Evolutionary conservation across 2,113 vertebrate genomes (phyloP).

Genomic region (Plectropomus leopardus): DNA sequence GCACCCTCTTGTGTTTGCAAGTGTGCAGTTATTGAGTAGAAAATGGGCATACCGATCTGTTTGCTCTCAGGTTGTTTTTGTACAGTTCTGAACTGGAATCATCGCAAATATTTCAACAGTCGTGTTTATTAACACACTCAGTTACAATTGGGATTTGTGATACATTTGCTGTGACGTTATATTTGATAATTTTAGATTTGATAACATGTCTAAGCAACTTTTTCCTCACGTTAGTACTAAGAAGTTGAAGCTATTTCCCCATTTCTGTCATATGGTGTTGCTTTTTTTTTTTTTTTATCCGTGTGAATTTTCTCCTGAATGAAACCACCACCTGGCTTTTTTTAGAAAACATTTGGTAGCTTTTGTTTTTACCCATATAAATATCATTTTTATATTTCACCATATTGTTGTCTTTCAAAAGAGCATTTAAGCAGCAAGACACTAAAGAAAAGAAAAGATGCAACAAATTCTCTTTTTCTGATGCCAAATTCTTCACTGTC

Average conservation of each 20-base stretch:
- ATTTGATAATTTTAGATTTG: not conserved
- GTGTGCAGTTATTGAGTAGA: not conserved
- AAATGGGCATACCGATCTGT: too few species aligned
- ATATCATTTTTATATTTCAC: not conserved
- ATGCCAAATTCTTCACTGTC: not conserved
- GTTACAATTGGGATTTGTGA: not conserved
- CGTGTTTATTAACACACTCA: not conserved
- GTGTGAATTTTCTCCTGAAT: not conserved
- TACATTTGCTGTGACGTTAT: not conserved
- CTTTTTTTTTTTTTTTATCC: not conserved
- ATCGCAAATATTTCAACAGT: not conserved
- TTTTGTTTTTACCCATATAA: not conserved
- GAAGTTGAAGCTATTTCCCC: not conserved
- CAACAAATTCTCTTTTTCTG: not conserved
- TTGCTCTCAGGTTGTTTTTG: not conserved
- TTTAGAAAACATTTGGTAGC: not conserved
- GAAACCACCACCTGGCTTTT: not conserved
- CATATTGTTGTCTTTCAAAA: not conserved
- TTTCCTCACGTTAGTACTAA: not conserved
- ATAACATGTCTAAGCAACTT: not conserved
- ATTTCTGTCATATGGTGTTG: not conserved
- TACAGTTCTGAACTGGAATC: too few species aligned
- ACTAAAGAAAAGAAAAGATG: not conserved
- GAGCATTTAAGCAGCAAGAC: not conserved
- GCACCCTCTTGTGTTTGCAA: slow-evolving; percentile 63